Evolutionary conservation across 35 echinoderm and acorn worm genomes (phyloP), one percentile per base, ranked within the genome.

Genomic region (Amphiura filiformis): DNA sequence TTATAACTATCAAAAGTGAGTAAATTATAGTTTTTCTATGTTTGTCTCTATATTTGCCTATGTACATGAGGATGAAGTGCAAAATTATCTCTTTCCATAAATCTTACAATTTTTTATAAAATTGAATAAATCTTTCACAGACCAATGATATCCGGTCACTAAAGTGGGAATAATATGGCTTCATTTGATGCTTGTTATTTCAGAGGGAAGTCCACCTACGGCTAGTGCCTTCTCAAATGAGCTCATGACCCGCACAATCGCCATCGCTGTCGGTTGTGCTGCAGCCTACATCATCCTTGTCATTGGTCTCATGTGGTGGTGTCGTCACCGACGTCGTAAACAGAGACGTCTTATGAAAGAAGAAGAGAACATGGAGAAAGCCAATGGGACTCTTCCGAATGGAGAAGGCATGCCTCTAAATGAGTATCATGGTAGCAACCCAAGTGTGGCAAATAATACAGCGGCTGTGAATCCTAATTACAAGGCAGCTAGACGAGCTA

Each of bases 191-290:
- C n/a, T n/a, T n/a, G n/a, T n/a, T n/a, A n/a, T n/a, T 84, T 13
- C 88, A 91, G 89, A 84, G 82, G 89, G 82, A 76, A 91, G 81
- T 20, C 89, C 89, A 65, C 89, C 82, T 26, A 47, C 75, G 15
- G 26, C 31, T 14, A 39, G 42, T 31, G 81, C 89, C 0, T 80
- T 85, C 34, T 39, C 88, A 34, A 37, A 77, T 0, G 37, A 93
- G 77, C n/a, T 93, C 75, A 93, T 90, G 88, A 87, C 84, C 37
- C 79, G 87, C 23, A 93, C 93, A 36, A 92, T 98, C 9, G 92
- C 89, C 31, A 94, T 98, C 23, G 96, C 96, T 20, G 92, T 98
- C 1, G 96, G 96, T 17, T 98, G 96, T 81, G 90, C 92, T 3
- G 26, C 86, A 14, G 92, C 91, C 32, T 94, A 98, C 89, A 98